Conservation (phyloP, 2,113 vertebrate species). For the Paradoxurus hermaphroditus region DNA sequence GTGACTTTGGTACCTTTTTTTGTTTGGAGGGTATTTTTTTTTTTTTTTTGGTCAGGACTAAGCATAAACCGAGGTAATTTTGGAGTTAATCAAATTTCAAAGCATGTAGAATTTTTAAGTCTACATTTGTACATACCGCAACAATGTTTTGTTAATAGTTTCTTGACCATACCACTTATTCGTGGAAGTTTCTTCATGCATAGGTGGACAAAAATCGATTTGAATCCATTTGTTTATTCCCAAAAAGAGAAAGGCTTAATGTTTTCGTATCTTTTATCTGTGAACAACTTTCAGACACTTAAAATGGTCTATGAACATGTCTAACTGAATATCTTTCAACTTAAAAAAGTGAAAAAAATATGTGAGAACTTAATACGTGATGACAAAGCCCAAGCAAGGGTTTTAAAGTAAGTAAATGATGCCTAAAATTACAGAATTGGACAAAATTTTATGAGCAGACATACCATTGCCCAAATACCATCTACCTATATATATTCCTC, state of each 20-base stretch:
- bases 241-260: not conserved
- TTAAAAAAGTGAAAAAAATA: not conserved
- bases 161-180: not conserved
- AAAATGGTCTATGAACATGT: not conserved
- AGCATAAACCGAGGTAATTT: not conserved
- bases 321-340: not conserved
- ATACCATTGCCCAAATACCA: not conserved
- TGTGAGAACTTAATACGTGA: not conserved
- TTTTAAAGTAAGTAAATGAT: not conserved
- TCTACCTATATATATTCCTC: not conserved
- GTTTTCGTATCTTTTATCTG: not conserved
- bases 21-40: not conserved
- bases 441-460: not conserved
- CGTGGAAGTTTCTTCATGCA: not conserved
- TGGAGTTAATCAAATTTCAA: slow-evolving; percentile 2
- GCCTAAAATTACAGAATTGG: not conserved
- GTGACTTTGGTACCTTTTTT: not conserved
- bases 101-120: not conserved
- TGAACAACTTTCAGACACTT: not conserved
- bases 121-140: not conserved
- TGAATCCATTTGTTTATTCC: not conserved
- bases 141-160: not conserved
- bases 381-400: not conserved
- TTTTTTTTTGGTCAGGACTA: not conserved
- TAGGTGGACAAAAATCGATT: not conserved